phyloP scores from a whole-genome alignment of 2,113 vertebrate species.

The Ceyx cyanopectus region DNA sequence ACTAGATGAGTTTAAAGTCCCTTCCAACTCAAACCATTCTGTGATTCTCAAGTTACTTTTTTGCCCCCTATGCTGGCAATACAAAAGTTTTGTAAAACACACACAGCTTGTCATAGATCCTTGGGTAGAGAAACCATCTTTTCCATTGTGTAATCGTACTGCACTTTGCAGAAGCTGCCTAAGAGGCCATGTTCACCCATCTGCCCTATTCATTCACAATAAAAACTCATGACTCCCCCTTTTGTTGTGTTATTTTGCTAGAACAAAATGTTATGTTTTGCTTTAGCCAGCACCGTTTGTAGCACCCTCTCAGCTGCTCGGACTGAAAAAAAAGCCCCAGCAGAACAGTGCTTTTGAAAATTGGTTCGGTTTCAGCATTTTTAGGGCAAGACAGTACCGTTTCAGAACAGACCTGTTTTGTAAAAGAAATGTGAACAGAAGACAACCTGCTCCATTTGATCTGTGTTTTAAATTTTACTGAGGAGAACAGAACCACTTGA shows the following conservation, averaged over 20 bases:
- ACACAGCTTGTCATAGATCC: neutral
- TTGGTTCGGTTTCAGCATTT: neutral
- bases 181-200: fast-evolving
- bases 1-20: too few species aligned
- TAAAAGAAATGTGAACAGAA: neutral
- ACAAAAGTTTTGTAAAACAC: neutral
- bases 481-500: neutral
- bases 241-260: neutral
- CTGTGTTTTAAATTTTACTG: neutral
- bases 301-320: neutral
- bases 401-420: neutral
- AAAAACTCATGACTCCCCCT: neutral
- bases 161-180: neutral
- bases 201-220: neutral
- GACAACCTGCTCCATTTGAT: neutral
- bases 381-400: neutral
- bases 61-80: fast-evolving
- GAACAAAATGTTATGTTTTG: neutral
- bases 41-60: neutral
- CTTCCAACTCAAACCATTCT: too few species aligned
- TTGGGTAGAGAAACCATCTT: neutral
- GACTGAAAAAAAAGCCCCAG: neutral
- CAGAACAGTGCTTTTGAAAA: neutral
- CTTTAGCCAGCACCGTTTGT: neutral
- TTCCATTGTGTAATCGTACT: neutral